Percentiles rank a stretch among this genome's conserved stretches.
phyloP scores from a whole-genome alignment of 2,113 vertebrate species.

The Xerus inauris region DNA sequence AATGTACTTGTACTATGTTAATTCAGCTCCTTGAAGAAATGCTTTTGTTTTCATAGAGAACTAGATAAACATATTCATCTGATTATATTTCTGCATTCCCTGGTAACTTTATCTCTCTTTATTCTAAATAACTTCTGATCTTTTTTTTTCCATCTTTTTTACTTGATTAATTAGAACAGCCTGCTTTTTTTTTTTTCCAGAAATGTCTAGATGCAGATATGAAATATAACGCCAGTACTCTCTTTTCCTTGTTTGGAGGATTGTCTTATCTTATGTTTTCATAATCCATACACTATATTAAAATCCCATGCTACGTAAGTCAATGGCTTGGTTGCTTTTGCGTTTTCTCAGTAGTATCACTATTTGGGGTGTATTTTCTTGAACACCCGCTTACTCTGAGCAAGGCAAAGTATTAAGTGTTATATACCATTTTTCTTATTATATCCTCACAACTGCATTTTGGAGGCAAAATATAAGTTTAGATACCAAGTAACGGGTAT shows the following conservation, averaged over 20 bases:
- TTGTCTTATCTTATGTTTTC: background rate
- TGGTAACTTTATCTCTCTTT: background rate
- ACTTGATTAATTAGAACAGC: slow-evolving; percentile 25
- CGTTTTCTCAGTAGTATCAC: background rate
- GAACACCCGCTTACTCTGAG: background rate
- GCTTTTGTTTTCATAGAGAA: slow-evolving; percentile 33
- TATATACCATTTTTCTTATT: background rate
- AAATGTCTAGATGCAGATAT: background rate
- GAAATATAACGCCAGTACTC: background rate
- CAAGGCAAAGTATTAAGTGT: background rate
- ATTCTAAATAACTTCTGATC: slow-evolving; percentile 41
- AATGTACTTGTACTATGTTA: background rate
- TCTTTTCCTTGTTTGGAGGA: background rate
- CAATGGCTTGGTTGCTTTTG: background rate
- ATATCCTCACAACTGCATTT: slow-evolving; percentile 28
- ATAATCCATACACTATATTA: background rate
- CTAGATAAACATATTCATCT: slow-evolving; percentile 22
- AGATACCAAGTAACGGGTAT: background rate
- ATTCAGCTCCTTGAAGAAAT: slow-evolving; percentile 48
- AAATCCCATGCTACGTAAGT: background rate
- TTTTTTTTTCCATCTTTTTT: slow-evolving; percentile 28
- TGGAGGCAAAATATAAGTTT: background rate
- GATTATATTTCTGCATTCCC: slow-evolving; percentile 29
- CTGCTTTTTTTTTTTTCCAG: background rate
- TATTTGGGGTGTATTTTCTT: slow-evolving; percentile 37